phyloP scores from a whole-genome alignment of 2,113 vertebrate species.

The Gnathonemus longibarbis region DNA sequence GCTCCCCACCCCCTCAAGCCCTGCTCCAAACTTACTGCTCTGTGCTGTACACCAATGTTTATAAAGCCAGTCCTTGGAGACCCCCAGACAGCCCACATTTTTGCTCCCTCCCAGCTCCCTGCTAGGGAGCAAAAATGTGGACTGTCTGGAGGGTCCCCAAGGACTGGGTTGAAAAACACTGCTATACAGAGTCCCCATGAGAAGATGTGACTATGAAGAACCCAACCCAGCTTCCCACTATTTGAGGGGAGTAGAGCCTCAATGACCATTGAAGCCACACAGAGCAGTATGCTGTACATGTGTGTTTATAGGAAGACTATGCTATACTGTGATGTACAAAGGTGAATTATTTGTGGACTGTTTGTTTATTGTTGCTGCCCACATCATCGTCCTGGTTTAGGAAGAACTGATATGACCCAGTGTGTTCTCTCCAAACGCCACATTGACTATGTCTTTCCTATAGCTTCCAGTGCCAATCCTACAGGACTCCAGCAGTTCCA shows the following conservation, averaged over 20 bases:
- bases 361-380: neutral
- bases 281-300: neutral
- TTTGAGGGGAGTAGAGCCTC: neutral
- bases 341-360: neutral
- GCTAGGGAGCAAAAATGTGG: neutral
- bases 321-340: neutral
- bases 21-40: neutral
- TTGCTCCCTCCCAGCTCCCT: neutral
- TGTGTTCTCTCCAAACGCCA: neutral
- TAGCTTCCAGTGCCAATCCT: constrained; percentile 42
- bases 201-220: neutral
- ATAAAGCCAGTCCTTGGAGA: neutral
- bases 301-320: neutral
- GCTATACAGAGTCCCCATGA: neutral
- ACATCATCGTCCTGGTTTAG: neutral
- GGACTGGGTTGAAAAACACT: neutral
- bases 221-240: neutral
- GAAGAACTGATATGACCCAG: neutral
- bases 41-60: neutral
- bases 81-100: neutral
- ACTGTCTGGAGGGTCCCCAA: neutral
- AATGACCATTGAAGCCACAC: neutral
- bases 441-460: constrained; percentile 22
- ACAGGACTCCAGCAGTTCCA: constrained; percentile 49
- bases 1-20: neutral